These are phyloP conservation scores for Catagonus wagneri DNA, from an alignment of 2,113 vertebrate genomes.

Conservation along the genomic window DNA sequence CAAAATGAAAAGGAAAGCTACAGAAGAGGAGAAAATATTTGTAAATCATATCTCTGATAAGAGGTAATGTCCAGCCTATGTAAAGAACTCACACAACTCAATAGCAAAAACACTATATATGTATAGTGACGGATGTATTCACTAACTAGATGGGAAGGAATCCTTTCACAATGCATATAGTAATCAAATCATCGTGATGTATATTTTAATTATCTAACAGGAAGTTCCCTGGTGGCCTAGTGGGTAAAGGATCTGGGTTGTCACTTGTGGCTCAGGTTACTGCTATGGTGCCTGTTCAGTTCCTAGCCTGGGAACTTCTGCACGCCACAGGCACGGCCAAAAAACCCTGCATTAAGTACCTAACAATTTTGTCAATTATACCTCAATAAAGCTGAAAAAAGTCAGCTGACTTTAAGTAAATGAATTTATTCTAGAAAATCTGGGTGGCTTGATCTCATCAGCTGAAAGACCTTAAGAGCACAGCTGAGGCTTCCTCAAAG, in stretches of 20 bases:
- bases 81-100: background rate
- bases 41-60: background rate
- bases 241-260: too few species aligned
- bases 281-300: too few species aligned
- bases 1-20: background rate
- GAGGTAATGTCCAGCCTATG: background rate
- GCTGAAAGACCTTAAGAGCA: background rate
- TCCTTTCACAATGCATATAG: background rate
- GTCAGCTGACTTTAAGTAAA: slow-evolving; percentile 30
- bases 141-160: background rate
- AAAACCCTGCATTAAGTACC: too few species aligned
- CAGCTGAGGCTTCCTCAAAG: background rate
- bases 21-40: background rate
- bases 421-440: slow-evolving; percentile 1
- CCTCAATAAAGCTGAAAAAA: background rate
- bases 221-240: too few species aligned
- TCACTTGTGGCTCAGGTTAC: too few species aligned
- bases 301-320: too few species aligned
- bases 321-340: too few species aligned
- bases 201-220: background rate
- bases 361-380: background rate
- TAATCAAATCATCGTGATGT: background rate
- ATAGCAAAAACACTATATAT: background rate
- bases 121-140: background rate
- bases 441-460: background rate